Percentiles rank a stretch among this genome's conserved stretches.
Conservation (phyloP, 1,140 invertebrate genomes). For the Bombus haemorrhoidalis region DNA sequence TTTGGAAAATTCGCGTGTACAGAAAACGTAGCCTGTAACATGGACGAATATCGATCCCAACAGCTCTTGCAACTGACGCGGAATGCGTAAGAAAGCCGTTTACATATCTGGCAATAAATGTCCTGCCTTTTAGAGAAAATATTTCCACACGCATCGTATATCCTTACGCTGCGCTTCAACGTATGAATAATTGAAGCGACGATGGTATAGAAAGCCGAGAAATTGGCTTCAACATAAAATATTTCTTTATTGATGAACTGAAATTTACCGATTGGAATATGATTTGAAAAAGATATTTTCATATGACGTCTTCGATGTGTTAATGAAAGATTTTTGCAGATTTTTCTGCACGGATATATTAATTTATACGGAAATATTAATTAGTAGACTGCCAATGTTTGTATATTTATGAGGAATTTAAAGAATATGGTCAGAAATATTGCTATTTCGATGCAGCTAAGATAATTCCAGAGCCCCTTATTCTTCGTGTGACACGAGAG, state of each 20-base stretch:
- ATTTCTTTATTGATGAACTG: not conserved
- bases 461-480: not conserved
- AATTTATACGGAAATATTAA: not conserved
- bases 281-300: not conserved
- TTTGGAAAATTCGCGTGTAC: conserved; percentile 50
- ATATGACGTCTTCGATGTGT: not conserved
- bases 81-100: conserved; percentile 16
- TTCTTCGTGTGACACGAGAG: not conserved
- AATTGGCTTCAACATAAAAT: not conserved
- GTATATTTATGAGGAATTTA: too few relatives aligned
- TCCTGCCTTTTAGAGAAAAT: conserved; percentile 12
- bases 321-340: not conserved
- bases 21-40: not conserved
- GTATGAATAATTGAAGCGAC: not conserved
- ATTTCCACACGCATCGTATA: not conserved
- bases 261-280: not conserved
- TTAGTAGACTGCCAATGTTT: not conserved
- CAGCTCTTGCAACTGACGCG: conserved; percentile 1
- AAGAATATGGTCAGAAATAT: not conserved
- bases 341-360: not conserved
- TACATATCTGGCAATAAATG: conserved; percentile 31
- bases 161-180: not conserved
- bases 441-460: not conserved
- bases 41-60: conserved; percentile 6
- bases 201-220: not conserved